Evolutionary conservation across 2,113 vertebrate genomes (phyloP), one percentile per base, ranked within the genome.

Genomic region (Phodopus roborovskii): DNA sequence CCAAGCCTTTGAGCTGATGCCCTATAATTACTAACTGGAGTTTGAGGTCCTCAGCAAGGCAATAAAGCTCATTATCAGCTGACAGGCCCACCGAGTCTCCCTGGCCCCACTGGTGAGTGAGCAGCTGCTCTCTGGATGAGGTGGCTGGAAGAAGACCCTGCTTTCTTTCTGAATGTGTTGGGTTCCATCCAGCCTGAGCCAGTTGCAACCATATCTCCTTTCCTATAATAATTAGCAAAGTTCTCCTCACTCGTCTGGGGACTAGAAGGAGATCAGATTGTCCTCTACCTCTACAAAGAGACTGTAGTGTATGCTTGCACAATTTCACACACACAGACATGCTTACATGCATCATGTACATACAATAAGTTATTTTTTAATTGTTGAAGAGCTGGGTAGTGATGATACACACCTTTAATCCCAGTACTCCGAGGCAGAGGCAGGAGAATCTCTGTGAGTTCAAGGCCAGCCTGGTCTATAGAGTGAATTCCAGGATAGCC

Each of bases 41-140:
- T 94, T 89, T 90, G 95, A 96, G 96, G 85, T 95, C 66, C 94
- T 96, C 96, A 95, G 88, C 90, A 95, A 97, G 95, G 95, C 96
- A 97, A 92, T 96, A 91, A 96, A 94, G 92, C 66, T 90, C 94
- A 58, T 95, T 94, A 97, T 74, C 71, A 96, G 92, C 77, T 42
- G 0, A 88, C 66, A 94, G 95, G 56, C 94, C 88, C 90, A 74
- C 74, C 85, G 94, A 58, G 93, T 92, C 93, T 95, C 95, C 90
- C 92, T 97, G 96, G 87, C 96, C n/a, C 92, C 5, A 36, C 89
- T 36, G 48, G 75, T 42, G 45, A 39, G 45, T 85, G 84, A 97
- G 90, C 81, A 96, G 94, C 97, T 97, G 96, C 92, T 96, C 33
- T 0, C 71, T 81, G 92, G 90, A 81, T 88, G 53, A 83, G 89